Evolutionary conservation across 2,888 invertebrate genomes (phyloP), one percentile per base, ranked within the genome.

Genomic region (Oscheius sp.): DNA sequence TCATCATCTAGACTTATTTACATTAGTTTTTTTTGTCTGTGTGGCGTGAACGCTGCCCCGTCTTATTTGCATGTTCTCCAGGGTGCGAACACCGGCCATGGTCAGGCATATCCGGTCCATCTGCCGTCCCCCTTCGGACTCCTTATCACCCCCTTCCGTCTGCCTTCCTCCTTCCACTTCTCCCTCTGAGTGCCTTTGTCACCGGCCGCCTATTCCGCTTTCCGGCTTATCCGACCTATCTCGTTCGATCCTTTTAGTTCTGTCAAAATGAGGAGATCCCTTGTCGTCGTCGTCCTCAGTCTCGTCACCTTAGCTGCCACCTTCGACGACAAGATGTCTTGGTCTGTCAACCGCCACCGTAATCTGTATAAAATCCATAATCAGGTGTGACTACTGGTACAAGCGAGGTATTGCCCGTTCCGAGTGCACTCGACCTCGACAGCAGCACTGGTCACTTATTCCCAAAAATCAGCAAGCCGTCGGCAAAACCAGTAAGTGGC

Each of bases 301-400:
- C 9, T 63, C 45, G 25, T 21, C 63, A 3, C 45, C 18, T 12
- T 63, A 0, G 3, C 45, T 27, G 5, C 53, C 2, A n/a, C 52
- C 18, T 66, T 66, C 52, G 66, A 66, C 35, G 27, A 66, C 52
- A 66, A 49, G 46, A 29, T 9, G 66, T 66, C 23, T 9, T 35
- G 35, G 35, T 35, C 35, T 35, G 35, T n/a, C n/a, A n/a, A n/a
- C n/a, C n/a, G 35, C 13, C 21, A 43, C 43, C 18, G 7, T 43
- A 49, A 12, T 27, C 52, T 46, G 16, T 21, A 23, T 16, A 35
- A 9, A 3, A 18, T 53, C 43, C 69, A 5, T 55, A 76, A 73
- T 74, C 9, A 74, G 73, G 76, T 76, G 76, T 59, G 73, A 73
- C 35, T 76, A 76, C 58, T 76, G 76, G 76, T 41, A 71, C 35